A percentile compares a stretch with the other conserved stretches of the same genome.
Conservation (phyloP, 2,113 vertebrate genomes). For the Trogon melanurus region DNA sequence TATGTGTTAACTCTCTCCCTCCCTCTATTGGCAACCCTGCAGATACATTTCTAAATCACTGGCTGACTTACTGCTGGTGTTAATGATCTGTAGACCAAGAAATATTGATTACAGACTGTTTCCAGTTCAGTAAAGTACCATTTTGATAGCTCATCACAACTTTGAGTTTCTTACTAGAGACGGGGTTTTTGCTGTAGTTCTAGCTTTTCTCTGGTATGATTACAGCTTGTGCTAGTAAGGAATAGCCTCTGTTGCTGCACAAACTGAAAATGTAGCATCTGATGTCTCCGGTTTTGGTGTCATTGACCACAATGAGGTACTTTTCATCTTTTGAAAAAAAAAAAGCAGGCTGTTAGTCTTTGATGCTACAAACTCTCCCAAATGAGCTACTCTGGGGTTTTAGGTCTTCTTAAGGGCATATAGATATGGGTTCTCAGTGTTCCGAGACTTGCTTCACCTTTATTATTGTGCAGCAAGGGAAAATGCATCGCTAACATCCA, state of each 20-base stretch:
- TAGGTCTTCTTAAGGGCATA: neutral
- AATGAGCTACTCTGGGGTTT: neutral
- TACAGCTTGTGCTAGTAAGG: neutral
- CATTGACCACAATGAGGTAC: neutral
- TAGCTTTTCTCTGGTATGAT: neutral
- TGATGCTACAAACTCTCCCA: neutral
- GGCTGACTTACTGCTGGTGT: neutral
- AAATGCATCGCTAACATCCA: neutral
- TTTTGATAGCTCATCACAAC: neutral
- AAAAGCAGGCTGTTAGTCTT: neutral
- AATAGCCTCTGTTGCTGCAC: neutral
- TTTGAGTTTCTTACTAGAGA: neutral
- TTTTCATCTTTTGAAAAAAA: neutral
- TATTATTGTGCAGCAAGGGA: neutral
- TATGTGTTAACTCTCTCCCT: neutral
- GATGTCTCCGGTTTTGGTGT: neutral
- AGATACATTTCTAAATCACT: neutral
- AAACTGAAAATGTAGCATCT: neutral
- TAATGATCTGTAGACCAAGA: neutral
- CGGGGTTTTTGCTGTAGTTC: neutral
- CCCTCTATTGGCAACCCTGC: neutral
- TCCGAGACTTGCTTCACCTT: constrained; percentile 17
- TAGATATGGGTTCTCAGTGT: neutral
- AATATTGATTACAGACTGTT: neutral
- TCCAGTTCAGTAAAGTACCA: neutral